Evolutionary conservation across 2,113 vertebrate genomes (phyloP).

Genomic region (Porphyrio hochstetteri): DNA sequence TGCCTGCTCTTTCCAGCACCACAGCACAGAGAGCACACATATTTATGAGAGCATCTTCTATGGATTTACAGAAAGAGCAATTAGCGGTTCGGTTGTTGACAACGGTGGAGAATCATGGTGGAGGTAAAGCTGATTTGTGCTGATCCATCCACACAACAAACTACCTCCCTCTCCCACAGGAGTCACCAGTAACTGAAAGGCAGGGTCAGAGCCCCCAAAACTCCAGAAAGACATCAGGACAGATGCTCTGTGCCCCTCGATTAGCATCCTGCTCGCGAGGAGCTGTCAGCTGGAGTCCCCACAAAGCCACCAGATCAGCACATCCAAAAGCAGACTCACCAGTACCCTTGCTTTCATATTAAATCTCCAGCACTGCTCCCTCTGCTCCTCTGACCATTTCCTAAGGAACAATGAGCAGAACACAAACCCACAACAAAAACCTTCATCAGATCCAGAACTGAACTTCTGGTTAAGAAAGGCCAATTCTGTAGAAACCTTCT

Average conservation of each 20-base stretch:
- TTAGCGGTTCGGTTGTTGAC: not conserved
- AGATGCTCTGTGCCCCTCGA: fast-evolving
- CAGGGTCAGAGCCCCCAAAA: not conserved
- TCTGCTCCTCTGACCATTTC: constrained; percentile 62
- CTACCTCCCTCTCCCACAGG: not conserved
- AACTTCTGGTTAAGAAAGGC: not conserved
- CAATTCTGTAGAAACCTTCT: not conserved
- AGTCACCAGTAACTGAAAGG: not conserved
- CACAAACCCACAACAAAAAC: not conserved
- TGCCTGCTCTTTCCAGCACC: not conserved
- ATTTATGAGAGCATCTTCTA: not conserved
- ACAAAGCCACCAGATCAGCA: not conserved
- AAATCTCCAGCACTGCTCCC: constrained; percentile 39
- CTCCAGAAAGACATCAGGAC: not conserved
- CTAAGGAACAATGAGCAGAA: constrained; percentile 35
- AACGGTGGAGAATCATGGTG: not conserved
- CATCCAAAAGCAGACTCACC: constrained; percentile 44
- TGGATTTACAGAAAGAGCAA: not conserved
- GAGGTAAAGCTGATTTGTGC: not conserved
- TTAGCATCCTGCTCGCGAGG: not conserved
- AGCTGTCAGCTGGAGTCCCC: not conserved
- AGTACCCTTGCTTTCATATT: constrained; percentile 36
- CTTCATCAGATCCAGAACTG: constrained; percentile 14
- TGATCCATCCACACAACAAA: not conserved
- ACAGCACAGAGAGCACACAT: not conserved